Conservation (phyloP, 2,888 invertebrate genomes). For the Busseola fusca region DNA sequence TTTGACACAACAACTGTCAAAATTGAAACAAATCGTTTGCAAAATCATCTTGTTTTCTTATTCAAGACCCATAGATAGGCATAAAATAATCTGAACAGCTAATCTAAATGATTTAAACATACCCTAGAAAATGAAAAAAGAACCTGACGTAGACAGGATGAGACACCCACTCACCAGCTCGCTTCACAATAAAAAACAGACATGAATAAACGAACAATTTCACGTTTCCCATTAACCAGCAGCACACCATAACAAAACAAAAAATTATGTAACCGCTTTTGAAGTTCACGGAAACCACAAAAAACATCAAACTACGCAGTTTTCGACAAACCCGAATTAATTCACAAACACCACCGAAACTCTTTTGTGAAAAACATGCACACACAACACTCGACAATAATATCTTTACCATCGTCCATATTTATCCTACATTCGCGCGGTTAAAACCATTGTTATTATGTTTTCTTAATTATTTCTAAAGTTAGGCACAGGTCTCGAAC, state of each 20-base stretch:
- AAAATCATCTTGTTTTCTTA: background rate
- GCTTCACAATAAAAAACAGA: constrained; percentile 37
- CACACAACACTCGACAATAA: constrained; percentile 63
- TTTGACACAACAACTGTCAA: constrained; percentile 40
- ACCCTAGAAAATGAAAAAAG: background rate
- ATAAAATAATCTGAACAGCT: background rate
- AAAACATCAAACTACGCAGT: constrained; percentile 70
- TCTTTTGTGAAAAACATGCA: constrained; percentile 68
- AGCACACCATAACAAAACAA: constrained; percentile 65
- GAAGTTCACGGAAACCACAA: constrained; percentile 73
- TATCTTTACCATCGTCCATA: constrained; percentile 81
- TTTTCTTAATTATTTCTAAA: constrained; percentile 65
- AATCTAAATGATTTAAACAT: background rate
- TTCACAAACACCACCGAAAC: constrained; percentile 51
- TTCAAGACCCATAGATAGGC: background rate
- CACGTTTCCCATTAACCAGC: constrained; percentile 31
- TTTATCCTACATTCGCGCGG: constrained; percentile 78
- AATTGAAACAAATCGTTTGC: constrained; percentile 1
- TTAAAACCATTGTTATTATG: constrained; percentile 77
- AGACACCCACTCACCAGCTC: constrained; percentile 21
- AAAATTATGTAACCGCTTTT: constrained; percentile 81
- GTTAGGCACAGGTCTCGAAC: constrained; percentile 67
- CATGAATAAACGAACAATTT: constrained; percentile 32
- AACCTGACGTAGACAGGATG: background rate
- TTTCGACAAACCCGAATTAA: constrained; percentile 63